Evolutionary conservation across 2,113 vertebrate species (phyloP).

Genomic region (Siniperca chuatsi): DNA sequence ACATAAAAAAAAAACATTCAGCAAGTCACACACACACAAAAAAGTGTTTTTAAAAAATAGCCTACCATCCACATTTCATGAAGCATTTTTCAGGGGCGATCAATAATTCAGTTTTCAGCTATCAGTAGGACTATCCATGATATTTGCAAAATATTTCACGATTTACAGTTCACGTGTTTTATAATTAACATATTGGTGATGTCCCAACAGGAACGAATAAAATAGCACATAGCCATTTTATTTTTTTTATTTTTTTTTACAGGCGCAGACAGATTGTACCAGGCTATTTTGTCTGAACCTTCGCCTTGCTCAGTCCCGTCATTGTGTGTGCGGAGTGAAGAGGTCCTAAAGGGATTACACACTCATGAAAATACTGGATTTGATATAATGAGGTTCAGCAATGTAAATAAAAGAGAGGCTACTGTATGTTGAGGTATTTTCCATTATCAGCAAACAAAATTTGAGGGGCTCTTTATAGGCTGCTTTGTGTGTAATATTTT

Average conservation of each 20-base stretch:
- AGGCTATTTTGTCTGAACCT: conserved; percentile 91
- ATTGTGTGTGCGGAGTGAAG: conserved; percentile 86
- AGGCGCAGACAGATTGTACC: conserved; percentile 87
- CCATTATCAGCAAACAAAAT: conserved; percentile 73
- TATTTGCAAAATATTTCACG: conserved; percentile 79
- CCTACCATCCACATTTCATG: conserved; percentile 67
- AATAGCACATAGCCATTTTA: conserved; percentile 75
- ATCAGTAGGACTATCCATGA: conserved; percentile 71
- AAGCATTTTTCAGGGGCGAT: conserved; percentile 59
- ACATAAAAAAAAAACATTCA: conserved; percentile 80
- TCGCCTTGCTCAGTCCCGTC: conserved; percentile 92
- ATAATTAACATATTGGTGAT: conserved; percentile 78
- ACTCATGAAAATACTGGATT: conserved; percentile 94
- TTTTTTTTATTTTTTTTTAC: conserved; percentile 20
- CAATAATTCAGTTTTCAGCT: conserved; percentile 69
- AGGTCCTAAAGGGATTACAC: conserved; percentile 90
- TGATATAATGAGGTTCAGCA: conserved; percentile 95
- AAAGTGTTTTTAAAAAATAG: conserved; percentile 49
- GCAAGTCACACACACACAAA: conserved; percentile 78
- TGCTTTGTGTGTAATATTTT: conserved; percentile 52
- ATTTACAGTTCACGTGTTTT: conserved; percentile 83
- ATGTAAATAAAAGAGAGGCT: conserved; percentile 81
- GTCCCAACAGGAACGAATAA: conserved; percentile 80
- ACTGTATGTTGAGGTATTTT: conserved; percentile 83
- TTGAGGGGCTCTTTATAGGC: conserved; percentile 80